Percentiles rank a stretch among this genome's conserved stretches.
Evolutionary conservation across 2,797 vertebrate species (phyloP).

Genomic region (Pampus argenteus): DNA sequence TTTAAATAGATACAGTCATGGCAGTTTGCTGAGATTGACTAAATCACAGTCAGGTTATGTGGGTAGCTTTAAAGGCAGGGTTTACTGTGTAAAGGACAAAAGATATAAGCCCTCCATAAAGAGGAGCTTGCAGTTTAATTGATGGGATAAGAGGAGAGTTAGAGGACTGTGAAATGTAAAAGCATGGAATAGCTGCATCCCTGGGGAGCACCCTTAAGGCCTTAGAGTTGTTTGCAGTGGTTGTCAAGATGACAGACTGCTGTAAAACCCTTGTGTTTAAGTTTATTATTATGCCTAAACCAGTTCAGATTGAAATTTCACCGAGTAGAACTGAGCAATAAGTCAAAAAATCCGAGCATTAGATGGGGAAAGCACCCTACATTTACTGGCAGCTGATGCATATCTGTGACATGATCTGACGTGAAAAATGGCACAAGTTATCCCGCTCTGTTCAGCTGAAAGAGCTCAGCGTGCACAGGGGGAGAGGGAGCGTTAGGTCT

Average conservation of each 20-base stretch:
- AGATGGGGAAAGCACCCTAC: slow-evolving; percentile 22
- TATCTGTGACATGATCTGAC: slow-evolving; percentile 50
- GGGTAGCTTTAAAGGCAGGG: slow-evolving; percentile 27
- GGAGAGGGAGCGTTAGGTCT: slow-evolving; percentile 25
- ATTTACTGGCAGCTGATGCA: slow-evolving; percentile 45
- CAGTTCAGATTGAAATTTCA: slow-evolving; percentile 50
- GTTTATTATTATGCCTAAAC: slow-evolving; percentile 59
- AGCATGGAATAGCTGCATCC: slow-evolving; percentile 49
- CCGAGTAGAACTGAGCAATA: slow-evolving; percentile 44
- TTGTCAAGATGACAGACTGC: slow-evolving; percentile 65
- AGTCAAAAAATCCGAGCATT: slow-evolving; percentile 48
- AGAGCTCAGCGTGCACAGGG: not conserved
- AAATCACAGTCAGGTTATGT: slow-evolving; percentile 26
- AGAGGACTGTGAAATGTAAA: slow-evolving; percentile 61
- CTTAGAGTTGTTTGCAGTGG: slow-evolving; percentile 62
- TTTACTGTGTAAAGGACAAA: slow-evolving; percentile 60
- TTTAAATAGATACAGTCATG: slow-evolving; percentile 12
- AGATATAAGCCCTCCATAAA: slow-evolving; percentile 61
- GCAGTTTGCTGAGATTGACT: slow-evolving; percentile 37
- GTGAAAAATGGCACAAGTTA: slow-evolving; percentile 50
- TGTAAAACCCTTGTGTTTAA: slow-evolving; percentile 47
- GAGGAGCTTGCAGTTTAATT: slow-evolving; percentile 64
- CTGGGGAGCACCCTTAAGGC: slow-evolving; percentile 50
- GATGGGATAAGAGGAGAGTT: slow-evolving; percentile 73
- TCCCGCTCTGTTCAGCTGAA: slow-evolving; percentile 24